phyloP scores from a whole-genome alignment of 2,113 vertebrate genomes.

The Chloropsis hardwickii region DNA sequence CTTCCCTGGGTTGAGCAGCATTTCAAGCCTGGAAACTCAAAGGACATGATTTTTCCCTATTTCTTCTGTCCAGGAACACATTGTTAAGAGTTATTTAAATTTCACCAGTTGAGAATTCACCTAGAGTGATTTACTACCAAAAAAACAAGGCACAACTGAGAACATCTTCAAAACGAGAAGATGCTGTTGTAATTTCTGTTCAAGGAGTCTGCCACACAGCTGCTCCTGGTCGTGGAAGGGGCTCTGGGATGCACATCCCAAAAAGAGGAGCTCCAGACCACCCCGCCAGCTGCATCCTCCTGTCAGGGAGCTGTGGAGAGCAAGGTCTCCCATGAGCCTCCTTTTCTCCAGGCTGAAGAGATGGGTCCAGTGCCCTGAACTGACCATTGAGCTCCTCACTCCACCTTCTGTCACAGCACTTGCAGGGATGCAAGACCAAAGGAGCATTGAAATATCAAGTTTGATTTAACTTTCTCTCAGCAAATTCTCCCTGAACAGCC shows the following conservation, averaged over 20 bases:
- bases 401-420: neutral
- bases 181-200: neutral
- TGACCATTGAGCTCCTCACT: fast-evolving
- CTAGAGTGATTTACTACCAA: neutral
- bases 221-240: no score
- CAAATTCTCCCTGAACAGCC: neutral
- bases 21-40: neutral
- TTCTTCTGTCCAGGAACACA: neutral
- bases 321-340: neutral
- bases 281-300: neutral
- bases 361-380: neutral
- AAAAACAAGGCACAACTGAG: neutral
- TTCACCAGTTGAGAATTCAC: neutral
- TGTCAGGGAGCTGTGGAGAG: neutral
- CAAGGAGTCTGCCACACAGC: neutral
- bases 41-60: neutral
- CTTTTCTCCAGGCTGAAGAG: neutral
- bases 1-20: neutral
- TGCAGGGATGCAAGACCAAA: neutral
- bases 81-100: neutral
- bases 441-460: neutral
- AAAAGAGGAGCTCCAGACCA: neutral
- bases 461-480: neutral
- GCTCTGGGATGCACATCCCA: neutral
- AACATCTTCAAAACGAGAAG: neutral